Evolutionary conservation across 2,113 vertebrate genomes (phyloP).

Genomic region (Sinocyclocheilus maitianheensis): DNA sequence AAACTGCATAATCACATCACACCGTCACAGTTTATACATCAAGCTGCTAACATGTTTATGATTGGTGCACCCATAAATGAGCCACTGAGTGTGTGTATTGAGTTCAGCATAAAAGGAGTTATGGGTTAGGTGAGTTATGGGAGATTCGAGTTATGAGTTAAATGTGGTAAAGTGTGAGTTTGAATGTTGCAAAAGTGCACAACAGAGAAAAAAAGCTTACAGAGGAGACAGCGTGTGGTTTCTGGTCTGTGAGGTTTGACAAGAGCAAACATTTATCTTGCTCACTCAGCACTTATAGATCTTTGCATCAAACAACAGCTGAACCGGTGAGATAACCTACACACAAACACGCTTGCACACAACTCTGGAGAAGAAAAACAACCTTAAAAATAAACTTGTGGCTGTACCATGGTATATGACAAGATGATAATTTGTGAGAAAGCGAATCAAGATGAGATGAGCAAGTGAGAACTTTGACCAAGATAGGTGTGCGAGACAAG

Average conservation of each 20-base stretch:
- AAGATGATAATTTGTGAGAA: constrained; percentile 28
- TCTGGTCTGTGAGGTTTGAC: constrained; percentile 76
- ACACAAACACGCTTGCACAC: constrained; percentile 15
- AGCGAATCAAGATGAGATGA: constrained; percentile 1
- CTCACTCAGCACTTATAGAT: constrained; percentile 73
- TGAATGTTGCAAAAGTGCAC: constrained; percentile 8
- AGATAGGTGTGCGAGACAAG: not conserved
- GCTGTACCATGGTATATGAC: constrained; percentile 43
- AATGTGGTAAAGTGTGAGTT: constrained; percentile 2
- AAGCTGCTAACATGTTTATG: constrained; percentile 14
- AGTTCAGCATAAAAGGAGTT: not conserved
- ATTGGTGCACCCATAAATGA: not conserved
- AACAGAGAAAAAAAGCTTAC: constrained; percentile 45
- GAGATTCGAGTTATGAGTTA: constrained; percentile 13
- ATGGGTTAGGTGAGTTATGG: not conserved
- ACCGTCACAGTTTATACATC: constrained; percentile 7
- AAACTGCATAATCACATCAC: not conserved
- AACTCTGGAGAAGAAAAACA: constrained; percentile 32
- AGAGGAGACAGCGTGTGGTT: constrained; percentile 73
- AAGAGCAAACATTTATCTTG: constrained; percentile 72
- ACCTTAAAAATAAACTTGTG: constrained; percentile 56
- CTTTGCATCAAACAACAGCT: constrained; percentile 70
- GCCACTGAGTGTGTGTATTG: not conserved
- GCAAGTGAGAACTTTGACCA: not conserved
- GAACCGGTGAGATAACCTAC: constrained; percentile 68